Percentiles rank a stretch among this genome's conserved stretches.
These are phyloP conservation scores for Cordylochernes scorpioides DNA, from an alignment of 2,888 invertebrate genomes.

Conservation along the genomic window DNA sequence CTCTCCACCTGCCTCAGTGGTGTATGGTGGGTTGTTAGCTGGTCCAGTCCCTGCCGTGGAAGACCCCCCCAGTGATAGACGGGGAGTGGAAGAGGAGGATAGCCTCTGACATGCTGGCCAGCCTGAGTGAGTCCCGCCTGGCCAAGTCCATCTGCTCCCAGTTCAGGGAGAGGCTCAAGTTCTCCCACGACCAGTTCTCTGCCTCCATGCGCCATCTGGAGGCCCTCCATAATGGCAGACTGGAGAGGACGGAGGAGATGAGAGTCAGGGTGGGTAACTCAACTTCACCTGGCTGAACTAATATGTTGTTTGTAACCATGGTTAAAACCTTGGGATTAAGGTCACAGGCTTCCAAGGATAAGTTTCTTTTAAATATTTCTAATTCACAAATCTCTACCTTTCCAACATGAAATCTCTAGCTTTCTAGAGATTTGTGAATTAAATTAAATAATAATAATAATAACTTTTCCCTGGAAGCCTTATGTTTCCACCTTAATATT, in stretches of 20 bases:
- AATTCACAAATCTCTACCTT: too few relatives aligned
- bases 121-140: constrained; percentile 38
- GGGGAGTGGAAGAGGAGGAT: constrained; percentile 40
- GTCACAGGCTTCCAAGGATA: too few relatives aligned
- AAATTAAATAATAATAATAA: too few relatives aligned
- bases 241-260: constrained; percentile 53
- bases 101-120: constrained; percentile 38
- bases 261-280: constrained; percentile 29
- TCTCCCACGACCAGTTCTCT: constrained; percentile 49
- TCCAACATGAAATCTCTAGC: too few relatives aligned
- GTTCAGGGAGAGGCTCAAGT: constrained; percentile 44
- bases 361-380: too few relatives aligned
- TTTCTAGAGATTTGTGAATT: too few relatives aligned
- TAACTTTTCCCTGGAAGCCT: too few relatives aligned
- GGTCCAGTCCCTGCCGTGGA: constrained; percentile 35
- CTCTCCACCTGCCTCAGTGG: too few relatives aligned
- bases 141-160: constrained; percentile 42
- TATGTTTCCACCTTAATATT: too few relatives aligned
- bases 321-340: too few relatives aligned
- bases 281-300: background rate
- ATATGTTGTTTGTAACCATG: background rate
- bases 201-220: constrained; percentile 39
- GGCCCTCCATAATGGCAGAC: constrained; percentile 36
- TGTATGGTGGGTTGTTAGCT: constrained; percentile 26
- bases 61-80: constrained; percentile 24